Percentiles rank a stretch among this genome's conserved stretches.
These are phyloP conservation scores for Buceros bicornis DNA, from an alignment of 2,797 vertebrate species.

Conservation along the genomic window DNA sequence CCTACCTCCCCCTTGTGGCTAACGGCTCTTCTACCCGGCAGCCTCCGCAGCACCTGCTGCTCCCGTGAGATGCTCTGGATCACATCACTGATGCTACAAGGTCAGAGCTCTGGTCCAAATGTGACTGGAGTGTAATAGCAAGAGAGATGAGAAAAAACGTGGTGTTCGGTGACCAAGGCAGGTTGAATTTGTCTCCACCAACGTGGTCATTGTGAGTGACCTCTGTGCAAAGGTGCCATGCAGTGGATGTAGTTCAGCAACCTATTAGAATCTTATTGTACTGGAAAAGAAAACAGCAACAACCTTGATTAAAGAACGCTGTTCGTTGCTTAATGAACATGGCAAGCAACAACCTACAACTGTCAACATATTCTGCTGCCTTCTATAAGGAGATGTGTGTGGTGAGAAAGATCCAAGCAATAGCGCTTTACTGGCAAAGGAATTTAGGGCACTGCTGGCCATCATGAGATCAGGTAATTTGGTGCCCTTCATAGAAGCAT, in stretches of 20 bases:
- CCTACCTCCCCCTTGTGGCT: not conserved
- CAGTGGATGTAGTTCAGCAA: not conserved
- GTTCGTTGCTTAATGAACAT: not conserved
- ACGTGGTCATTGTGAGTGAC: not conserved
- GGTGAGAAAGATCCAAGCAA: not conserved
- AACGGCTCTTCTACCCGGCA: not conserved
- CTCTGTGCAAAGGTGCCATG: not conserved
- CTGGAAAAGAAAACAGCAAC: not conserved
- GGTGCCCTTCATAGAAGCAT: not conserved
- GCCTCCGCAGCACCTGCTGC: accelerated
- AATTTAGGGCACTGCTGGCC: accelerated
- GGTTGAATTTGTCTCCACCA: not conserved
- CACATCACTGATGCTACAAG: accelerated
- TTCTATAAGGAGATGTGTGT: not conserved
- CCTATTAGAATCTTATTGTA: not conserved
- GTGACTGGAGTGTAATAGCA: accelerated
- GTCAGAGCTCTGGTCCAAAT: not conserved
- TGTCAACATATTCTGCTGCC: not conserved
- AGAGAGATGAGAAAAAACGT: not conserved
- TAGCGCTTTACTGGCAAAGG: not conserved
- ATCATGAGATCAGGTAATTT: not conserved
- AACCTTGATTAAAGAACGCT: not conserved
- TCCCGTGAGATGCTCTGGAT: not conserved
- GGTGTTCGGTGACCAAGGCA: not conserved
- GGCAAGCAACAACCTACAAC: not conserved